These are phyloP conservation scores for Neosalanx taihuensis DNA, from an alignment of 2,797 vertebrate species.

Conservation along the genomic window DNA sequence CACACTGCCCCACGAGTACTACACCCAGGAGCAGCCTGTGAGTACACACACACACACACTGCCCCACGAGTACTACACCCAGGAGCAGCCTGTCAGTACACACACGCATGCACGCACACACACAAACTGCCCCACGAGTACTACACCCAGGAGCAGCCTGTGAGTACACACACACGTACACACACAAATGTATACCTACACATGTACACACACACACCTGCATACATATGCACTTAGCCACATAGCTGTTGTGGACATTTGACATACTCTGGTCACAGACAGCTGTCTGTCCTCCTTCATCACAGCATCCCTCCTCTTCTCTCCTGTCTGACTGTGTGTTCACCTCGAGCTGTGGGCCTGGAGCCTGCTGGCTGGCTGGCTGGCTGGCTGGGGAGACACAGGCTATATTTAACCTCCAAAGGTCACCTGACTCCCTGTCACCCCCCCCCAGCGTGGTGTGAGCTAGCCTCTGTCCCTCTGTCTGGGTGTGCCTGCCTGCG, in stretches of 20 bases:
- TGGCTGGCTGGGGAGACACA: constrained; percentile 40
- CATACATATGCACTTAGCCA: constrained; percentile 5
- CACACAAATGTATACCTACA: neutral
- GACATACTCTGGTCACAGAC: too few relatives aligned
- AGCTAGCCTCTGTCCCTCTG: constrained; percentile 38
- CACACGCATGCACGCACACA: too few relatives aligned
- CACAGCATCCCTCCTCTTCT: constrained; percentile 34
- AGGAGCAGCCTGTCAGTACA: too few relatives aligned
- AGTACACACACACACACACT: too few relatives aligned
- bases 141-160: constrained; percentile 78
- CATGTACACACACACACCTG: neutral
- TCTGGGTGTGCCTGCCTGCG: constrained; percentile 8
- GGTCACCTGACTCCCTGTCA: constrained; percentile 43
- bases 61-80: too few relatives aligned
- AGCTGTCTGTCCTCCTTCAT: constrained; percentile 2
- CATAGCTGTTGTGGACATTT: too few relatives aligned
- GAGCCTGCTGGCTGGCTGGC: constrained; percentile 6
- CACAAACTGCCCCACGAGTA: constrained; percentile 89
- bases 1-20: too few relatives aligned
- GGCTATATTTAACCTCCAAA: constrained; percentile 58
- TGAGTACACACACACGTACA: constrained; percentile 42
- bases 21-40: too few relatives aligned
- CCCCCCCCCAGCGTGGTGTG: constrained; percentile 39
- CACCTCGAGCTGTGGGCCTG: constrained; percentile 28
- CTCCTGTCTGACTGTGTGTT: constrained; percentile 40